Percentiles rank a stretch among this genome's conserved stretches.
Conservation (phyloP, 2,113 vertebrate species). For the Pyrgilauda ruficollis region DNA sequence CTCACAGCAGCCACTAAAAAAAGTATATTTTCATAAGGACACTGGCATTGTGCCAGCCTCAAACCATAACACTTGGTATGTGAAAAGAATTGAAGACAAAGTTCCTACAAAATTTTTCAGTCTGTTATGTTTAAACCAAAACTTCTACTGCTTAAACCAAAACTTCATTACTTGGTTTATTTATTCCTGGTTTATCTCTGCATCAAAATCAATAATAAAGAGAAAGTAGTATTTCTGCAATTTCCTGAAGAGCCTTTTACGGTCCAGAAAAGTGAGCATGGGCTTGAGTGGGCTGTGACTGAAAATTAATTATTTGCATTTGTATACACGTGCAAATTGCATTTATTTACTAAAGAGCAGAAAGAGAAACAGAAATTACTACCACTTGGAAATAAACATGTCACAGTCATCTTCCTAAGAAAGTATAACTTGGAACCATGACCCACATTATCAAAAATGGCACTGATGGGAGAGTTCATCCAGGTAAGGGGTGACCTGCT, state of each 20-base stretch:
- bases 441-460: neutral
- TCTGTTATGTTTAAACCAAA: neutral
- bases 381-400: neutral
- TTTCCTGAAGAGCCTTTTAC: neutral
- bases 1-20: no score
- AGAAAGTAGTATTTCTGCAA: neutral
- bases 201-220: neutral
- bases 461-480: neutral
- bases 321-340: neutral
- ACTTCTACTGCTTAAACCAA: neutral
- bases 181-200: neutral
- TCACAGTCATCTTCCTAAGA: neutral
- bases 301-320: neutral
- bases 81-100: neutral
- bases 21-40: no score
- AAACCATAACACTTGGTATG: neutral
- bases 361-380: neutral
- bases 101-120: neutral
- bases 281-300: neutral
- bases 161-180: neutral
- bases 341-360: neutral
- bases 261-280: neutral
- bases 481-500: neutral
- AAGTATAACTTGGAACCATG: neutral
- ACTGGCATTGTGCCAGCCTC: no score